Evolutionary conservation across 64 coral and sea anemone genomes (phyloP), one percentile per base, ranked within the genome.

Genomic region (Dendronephthya gigantea): DNA sequence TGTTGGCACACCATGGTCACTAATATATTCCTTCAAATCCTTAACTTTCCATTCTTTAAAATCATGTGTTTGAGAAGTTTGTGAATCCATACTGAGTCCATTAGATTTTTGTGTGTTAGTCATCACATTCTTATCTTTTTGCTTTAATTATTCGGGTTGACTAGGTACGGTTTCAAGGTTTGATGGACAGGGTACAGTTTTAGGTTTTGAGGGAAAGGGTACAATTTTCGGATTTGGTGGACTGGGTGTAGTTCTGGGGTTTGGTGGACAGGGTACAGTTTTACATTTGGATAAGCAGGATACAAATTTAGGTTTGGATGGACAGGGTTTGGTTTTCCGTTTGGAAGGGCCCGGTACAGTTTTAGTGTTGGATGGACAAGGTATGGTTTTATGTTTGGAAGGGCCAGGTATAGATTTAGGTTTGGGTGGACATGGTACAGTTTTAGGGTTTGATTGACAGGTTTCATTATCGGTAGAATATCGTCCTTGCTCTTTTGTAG

Each of bases 21-120:
- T 74, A 81, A 93, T 49, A 82, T 66, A 88, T 48, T 45, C 82
- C 83, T 88, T 93, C 3, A 90, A 68, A 34, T 85, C 66, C 69
- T 83, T 85, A 32, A 93, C 39, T 39, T 75, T 39, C 85, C 72
- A 79, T 7, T 79, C 36, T 79, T 86, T 65, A 66, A 86, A 86
- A 85, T 85, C 84, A 65, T 86, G 52, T 58, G 50, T 86, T 86
- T 65, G 34, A 86, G 36, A 58, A 86, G 23, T 38, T 86, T 66
- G 50, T 39, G 1, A 66, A 62, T 86, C 84, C 84, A 86, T 65
- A 84, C 51, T 34, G 37, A 65, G 55, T 65, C 29, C 84, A 62
- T 86, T 86, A 29, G 35, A 52, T 66, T 86, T 34, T 3, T 79
- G 0, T 15, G 1, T 29, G 12, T 79, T 79, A 4, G 2, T 34